Conservation (phyloP, 2,113 vertebrate species). For the Varanus salvator region DNA sequence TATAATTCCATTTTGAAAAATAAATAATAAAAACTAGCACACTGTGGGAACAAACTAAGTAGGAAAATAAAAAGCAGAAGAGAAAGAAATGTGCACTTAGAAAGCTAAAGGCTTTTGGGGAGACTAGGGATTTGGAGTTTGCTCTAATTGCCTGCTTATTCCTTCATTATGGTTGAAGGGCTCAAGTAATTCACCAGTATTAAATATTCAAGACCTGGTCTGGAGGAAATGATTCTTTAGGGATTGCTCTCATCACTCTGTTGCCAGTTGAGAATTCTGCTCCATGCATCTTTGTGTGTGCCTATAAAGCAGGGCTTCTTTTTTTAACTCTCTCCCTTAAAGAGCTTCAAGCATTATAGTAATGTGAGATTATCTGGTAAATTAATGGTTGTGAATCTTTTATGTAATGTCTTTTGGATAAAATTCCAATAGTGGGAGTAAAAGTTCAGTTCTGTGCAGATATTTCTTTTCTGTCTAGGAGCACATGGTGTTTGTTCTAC, state of each 20-base stretch:
- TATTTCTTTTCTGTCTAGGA: neutral
- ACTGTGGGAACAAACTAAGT: slow-evolving; percentile 57
- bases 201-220: slow-evolving; percentile 83
- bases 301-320: slow-evolving; percentile 59
- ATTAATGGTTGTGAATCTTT: slow-evolving; percentile 75
- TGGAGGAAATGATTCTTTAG: slow-evolving; percentile 59
- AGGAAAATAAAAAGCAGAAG: slow-evolving; percentile 34
- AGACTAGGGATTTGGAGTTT: slow-evolving; percentile 78
- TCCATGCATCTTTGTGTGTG: slow-evolving; percentile 61
- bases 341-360: slow-evolving; percentile 40
- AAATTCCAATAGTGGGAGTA: neutral
- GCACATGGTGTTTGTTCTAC: neutral
- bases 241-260: slow-evolving; percentile 49
- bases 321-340: slow-evolving; percentile 47
- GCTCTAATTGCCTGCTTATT: slow-evolving; percentile 82
- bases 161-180: slow-evolving; percentile 82
- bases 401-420: slow-evolving; percentile 36
- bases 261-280: slow-evolving; percentile 44
- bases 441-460: neutral
- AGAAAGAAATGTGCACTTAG: slow-evolving; percentile 39
- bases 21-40: neutral
- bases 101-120: slow-evolving; percentile 67
- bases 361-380: slow-evolving; percentile 81
- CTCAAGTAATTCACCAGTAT: slow-evolving; percentile 80
- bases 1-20: neutral